These are phyloP conservation scores for Atrichornis clamosus DNA, from an alignment of 2,113 vertebrate species.

Conservation along the genomic window DNA sequence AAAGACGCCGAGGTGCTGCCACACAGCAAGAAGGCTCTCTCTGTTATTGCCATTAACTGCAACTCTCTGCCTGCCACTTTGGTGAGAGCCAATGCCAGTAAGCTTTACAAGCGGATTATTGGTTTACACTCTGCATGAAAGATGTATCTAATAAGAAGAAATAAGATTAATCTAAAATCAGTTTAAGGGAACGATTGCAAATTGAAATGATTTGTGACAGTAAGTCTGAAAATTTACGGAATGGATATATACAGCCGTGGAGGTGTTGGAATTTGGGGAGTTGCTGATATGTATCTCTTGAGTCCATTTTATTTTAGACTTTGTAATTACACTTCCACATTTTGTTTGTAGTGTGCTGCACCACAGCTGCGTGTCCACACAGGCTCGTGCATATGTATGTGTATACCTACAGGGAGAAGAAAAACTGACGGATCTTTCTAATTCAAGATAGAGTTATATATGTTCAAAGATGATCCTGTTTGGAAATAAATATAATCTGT, in stretches of 20 bases:
- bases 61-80: background rate
- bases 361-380: background rate
- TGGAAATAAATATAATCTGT: background rate
- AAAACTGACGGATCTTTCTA: background rate
- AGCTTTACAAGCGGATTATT: constrained; percentile 10
- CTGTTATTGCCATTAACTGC: background rate
- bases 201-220: background rate
- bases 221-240: background rate
- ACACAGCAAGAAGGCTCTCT: background rate
- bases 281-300: background rate
- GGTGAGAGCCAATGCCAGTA: background rate
- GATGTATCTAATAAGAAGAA: constrained; percentile 9
- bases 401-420: background rate
- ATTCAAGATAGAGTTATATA: background rate
- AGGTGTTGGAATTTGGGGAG: background rate
- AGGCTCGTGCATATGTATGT: background rate
- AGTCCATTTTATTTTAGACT: background rate
- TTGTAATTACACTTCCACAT: background rate
- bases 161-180: constrained; percentile 53
- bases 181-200: background rate
- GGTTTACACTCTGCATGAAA: constrained; percentile 19
- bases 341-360: background rate
- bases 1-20: fast-evolving
- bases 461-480: background rate
- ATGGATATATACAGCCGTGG: background rate